phyloP scores from a whole-genome alignment of 2,888 invertebrate genomes.

The Pandemis cinnamomeana region DNA sequence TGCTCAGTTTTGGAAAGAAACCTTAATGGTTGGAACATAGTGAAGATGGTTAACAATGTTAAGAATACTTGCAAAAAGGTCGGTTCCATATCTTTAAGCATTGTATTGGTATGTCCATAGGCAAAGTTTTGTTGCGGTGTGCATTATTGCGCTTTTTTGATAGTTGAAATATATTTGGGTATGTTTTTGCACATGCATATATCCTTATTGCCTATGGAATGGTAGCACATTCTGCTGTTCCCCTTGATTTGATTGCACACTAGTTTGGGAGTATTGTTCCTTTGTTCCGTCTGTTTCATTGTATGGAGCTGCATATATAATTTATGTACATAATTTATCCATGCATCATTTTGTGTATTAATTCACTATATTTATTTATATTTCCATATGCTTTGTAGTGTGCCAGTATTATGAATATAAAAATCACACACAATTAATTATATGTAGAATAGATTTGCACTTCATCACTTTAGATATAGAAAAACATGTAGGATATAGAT shows the following conservation, averaged over 20 bases:
- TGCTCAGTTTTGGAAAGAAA: constrained; percentile 78
- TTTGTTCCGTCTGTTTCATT: constrained; percentile 76
- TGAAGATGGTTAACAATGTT: constrained; percentile 78
- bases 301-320: constrained; percentile 57
- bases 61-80: constrained; percentile 80
- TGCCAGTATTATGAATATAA: constrained; percentile 3
- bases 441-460: constrained; percentile 9
- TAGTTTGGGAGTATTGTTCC: constrained; percentile 58
- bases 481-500: background rate
- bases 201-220: constrained; percentile 68
- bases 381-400: constrained; percentile 31
- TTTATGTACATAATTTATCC: constrained; percentile 52
- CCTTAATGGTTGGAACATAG: constrained; percentile 72
- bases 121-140: constrained; percentile 56
- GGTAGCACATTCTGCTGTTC: constrained; percentile 59
- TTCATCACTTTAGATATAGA: background rate
- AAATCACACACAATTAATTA: too few species aligned
- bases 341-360: constrained; percentile 29
- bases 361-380: constrained; percentile 6
- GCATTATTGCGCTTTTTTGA: constrained; percentile 14
- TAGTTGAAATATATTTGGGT: background rate
- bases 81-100: constrained; percentile 59
- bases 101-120: constrained; percentile 58
- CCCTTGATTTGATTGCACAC: constrained; percentile 62
- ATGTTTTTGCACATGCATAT: constrained; percentile 25